phyloP scores from a whole-genome alignment of 2,888 invertebrate genomes.

The Chloroclystis v-ata region DNA sequence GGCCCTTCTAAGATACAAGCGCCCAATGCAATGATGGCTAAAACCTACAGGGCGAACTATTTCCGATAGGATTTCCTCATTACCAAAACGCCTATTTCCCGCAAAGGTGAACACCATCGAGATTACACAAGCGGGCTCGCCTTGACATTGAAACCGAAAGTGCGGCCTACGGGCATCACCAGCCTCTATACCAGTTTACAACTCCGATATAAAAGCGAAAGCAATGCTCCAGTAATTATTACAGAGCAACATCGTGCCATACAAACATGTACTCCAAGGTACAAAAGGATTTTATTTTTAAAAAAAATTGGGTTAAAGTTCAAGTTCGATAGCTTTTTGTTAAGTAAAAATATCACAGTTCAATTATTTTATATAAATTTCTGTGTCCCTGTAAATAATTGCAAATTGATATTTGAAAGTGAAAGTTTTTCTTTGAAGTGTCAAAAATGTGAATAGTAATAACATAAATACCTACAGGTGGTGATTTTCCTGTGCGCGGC shows the following conservation, averaged over 20 bases:
- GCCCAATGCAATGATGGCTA: too few relatives aligned
- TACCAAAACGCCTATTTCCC: conserved; percentile 15
- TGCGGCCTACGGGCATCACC: conserved; percentile 39
- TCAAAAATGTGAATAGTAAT: conserved; percentile 11
- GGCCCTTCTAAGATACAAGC: too few relatives aligned
- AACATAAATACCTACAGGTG: conserved; percentile 62
- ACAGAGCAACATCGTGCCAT: conserved; percentile 54
- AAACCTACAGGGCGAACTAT: conserved; percentile 12
- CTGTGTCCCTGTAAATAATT: background rate
- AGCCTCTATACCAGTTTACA: conserved; percentile 49
- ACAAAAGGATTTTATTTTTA: conserved; percentile 30
- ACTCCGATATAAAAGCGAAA: conserved; percentile 66
- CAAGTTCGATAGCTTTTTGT: background rate
- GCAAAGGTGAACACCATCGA: conserved; percentile 21
- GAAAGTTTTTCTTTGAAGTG: background rate
- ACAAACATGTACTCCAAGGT: conserved; percentile 73
- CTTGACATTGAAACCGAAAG: conserved; percentile 67
- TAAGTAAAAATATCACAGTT: background rate
- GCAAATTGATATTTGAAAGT: background rate
- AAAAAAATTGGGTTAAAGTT: conserved; percentile 5
- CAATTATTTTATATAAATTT: too few relatives aligned
- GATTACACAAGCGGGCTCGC: conserved; percentile 47
- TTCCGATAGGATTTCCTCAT: conserved; percentile 43
- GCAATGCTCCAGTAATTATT: conserved; percentile 61
- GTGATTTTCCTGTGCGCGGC: conserved; percentile 77